Evolutionary conservation across 2,113 vertebrate species (phyloP), one percentile per base, ranked within the genome.

Genomic region (Antigone vipio): DNA sequence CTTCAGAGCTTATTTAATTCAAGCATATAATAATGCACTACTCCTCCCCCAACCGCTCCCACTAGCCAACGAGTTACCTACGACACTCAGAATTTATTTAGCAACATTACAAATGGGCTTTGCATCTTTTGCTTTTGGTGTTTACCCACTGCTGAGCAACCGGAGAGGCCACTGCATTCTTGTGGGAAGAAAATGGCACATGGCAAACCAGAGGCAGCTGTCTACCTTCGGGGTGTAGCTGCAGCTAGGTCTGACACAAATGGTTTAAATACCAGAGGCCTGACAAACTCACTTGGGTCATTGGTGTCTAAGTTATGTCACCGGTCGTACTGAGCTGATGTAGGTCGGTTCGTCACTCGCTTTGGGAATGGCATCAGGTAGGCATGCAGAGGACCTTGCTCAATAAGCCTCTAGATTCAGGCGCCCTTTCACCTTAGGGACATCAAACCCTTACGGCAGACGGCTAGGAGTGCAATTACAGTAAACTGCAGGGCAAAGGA

Each of bases 331-430:
- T 4, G 50, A 1, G 0, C n/a, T 38, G 59, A 53, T 55, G 47
- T 4, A 24, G 58, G 79, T 42, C 68, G 53, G 22, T 9, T 32
- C 1, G 0, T 50, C 1, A 0, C 40, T 42, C 55, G 5, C 21
- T 49, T 30, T 22, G 58, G 60, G 50, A 67, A 19, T 6, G 2
- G 2, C 38, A 19, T 30, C 40, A 81, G 45, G 42, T 3, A 2
- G 3, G 76, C 32, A 67, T 8, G 53, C 38, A 35, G 74, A 74
- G 58, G 40, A 58, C n/a, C 53, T 50, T 30, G 44, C n/a, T 64
- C 62, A 53, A 50, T 34, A 27, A 81, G 32, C 68, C 49, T 34
- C 35, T 0, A 4, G 40, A 12, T 40, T 59, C 49, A 26, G 86
- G 10, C 45, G 60, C 55, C 38, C 21, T 63, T 40, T 53, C 45